Conservation (phyloP, 2,113 vertebrate genomes). For the Microtus montanus region DNA sequence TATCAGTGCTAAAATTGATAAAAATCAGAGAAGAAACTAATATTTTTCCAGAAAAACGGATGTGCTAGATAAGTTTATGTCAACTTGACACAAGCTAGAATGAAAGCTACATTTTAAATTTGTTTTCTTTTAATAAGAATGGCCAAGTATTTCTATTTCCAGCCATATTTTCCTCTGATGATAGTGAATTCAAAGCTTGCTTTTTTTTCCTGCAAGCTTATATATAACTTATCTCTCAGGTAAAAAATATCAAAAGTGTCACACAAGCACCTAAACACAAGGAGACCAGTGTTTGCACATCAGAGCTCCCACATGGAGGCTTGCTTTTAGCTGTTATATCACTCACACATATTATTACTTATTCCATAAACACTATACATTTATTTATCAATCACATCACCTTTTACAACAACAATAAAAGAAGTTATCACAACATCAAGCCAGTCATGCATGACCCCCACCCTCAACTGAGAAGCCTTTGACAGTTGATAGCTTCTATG, state of each 20-base stretch:
- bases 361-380: not conserved
- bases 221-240: not conserved
- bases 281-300: not conserved
- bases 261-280: not conserved
- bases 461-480: not conserved
- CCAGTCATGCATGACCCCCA: not conserved
- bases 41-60: not conserved
- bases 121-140: not conserved
- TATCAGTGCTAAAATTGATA: not conserved
- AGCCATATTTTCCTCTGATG: not conserved
- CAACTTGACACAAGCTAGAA: not conserved
- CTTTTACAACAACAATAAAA: not conserved
- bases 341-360: not conserved
- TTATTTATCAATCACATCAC: not conserved
- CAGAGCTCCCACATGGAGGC: not conserved
- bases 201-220: not conserved
- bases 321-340: not conserved
- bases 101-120: not conserved
- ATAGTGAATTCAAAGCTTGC: not conserved
- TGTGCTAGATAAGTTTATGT: not conserved
- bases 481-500: not conserved
- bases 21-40: not conserved
- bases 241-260: not conserved
- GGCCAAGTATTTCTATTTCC: not conserved
- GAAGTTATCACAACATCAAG: not conserved